A percentile compares a stretch with the other conserved stretches of the same genome.
phyloP scores from a whole-genome alignment of 2,888 invertebrate genomes.

The Dioctria rufipes region DNA sequence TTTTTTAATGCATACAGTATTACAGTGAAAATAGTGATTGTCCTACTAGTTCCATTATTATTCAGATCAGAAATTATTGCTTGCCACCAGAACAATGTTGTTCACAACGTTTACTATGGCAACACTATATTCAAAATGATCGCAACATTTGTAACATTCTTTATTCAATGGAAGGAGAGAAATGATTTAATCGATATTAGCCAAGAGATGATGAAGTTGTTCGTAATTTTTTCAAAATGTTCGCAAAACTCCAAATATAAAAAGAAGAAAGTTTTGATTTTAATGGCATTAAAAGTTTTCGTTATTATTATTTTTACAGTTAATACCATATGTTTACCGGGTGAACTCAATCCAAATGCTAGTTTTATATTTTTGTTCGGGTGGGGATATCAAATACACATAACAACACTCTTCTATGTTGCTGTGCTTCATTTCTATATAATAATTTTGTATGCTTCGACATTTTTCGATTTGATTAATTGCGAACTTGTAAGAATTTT shows the following conservation, averaged over 20 bases:
- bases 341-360: not conserved
- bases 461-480: slow-evolving; percentile 20
- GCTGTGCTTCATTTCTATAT: not conserved
- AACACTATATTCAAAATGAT: slow-evolving; percentile 2
- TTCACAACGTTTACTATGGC: not conserved
- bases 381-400: slow-evolving; percentile 8
- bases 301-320: not conserved
- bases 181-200: not conserved
- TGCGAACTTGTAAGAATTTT: not conserved
- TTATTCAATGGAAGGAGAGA: slow-evolving; percentile 20
- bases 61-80: not conserved
- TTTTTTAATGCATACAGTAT: not conserved
- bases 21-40: not conserved
- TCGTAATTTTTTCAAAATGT: not conserved
- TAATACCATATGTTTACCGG: not conserved
- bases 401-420: not conserved
- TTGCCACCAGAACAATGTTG: slow-evolving; percentile 1
- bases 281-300: slow-evolving; percentile 1
- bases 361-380: slow-evolving; percentile 1
- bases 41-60: slow-evolving; percentile 5
- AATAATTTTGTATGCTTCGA: slow-evolving; percentile 12
- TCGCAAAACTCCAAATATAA: not conserved
- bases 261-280: not conserved
- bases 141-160: slow-evolving; percentile 20
- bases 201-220: not conserved